Conservation (phyloP, 2,888 invertebrate genomes). For the Sarcophaga subvicina region DNA sequence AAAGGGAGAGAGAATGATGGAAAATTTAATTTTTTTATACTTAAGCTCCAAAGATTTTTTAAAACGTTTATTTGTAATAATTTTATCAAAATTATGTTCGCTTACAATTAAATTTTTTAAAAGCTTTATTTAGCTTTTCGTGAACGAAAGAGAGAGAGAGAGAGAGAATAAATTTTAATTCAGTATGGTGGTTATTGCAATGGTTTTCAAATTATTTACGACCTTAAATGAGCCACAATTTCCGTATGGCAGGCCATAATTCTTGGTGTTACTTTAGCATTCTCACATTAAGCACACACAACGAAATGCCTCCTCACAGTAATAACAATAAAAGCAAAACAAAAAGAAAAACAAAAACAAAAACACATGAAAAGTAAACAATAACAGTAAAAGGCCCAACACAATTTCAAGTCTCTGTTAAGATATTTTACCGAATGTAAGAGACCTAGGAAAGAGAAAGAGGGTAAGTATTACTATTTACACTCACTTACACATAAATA, state of each 20-base stretch:
- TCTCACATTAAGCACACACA: not conserved
- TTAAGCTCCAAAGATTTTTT: not conserved
- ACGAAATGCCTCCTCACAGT: not conserved
- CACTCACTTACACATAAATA: not conserved
- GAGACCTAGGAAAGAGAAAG: too few species aligned
- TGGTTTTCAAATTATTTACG: conserved; percentile 43
- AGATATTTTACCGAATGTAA: too few species aligned
- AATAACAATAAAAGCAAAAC: not conserved
- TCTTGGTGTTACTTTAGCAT: not conserved
- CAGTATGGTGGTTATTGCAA: not conserved
- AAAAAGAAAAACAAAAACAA: not conserved
- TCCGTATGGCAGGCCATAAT: conserved; percentile 33
- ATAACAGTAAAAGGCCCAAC: not conserved
- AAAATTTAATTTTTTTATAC: not conserved
- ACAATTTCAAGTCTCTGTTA: too few species aligned
- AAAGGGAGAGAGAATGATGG: not conserved
- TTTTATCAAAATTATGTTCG: too few species aligned
- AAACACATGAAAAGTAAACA: not conserved
- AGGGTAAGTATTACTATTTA: too few species aligned
- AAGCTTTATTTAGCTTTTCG: too few species aligned
- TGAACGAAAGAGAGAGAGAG: too few species aligned
- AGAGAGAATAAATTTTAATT: not conserved
- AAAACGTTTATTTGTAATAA: too few species aligned
- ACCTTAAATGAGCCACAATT: conserved; percentile 46
- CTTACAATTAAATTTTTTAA: too few species aligned